phyloP scores from a whole-genome alignment of 2,888 invertebrate genomes.

The Octonoba sinensis region DNA sequence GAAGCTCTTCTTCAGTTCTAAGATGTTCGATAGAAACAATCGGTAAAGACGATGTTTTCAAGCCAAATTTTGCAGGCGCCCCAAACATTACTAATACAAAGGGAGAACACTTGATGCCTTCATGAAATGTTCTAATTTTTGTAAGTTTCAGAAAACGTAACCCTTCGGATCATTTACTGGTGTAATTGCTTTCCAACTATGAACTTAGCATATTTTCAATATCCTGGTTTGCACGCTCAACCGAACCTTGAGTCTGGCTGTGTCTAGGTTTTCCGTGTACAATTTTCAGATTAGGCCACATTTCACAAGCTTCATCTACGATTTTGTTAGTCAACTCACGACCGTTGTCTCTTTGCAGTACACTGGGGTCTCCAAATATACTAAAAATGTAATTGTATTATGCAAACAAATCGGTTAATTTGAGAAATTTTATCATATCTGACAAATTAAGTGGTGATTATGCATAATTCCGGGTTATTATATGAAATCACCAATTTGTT shows the following conservation, averaged over 20 bases:
- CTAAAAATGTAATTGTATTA: no score
- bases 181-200: conserved; percentile 34
- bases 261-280: conserved; percentile 33
- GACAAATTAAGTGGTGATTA: no score
- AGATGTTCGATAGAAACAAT: conserved; percentile 13
- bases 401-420: no score
- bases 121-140: conserved; percentile 50
- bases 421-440: no score
- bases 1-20: conserved; percentile 13
- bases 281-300: conserved; percentile 30
- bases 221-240: conserved; percentile 41
- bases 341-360: no score
- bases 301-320: conserved; percentile 22
- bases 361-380: no score
- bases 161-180: conserved; percentile 58
- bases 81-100: conserved; percentile 51
- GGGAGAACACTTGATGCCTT: conserved; percentile 41
- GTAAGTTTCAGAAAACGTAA: conserved; percentile 52
- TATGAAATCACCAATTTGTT: no score
- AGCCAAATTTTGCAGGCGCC: conserved; percentile 13
- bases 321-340: conserved; percentile 53
- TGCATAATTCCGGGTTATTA: no score
- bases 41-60: conserved; percentile 19
- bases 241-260: conserved; percentile 27
- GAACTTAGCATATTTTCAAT: conserved; percentile 44